Evolutionary conservation across 2,888 invertebrate genomes (phyloP), one percentile per base, ranked within the genome.

Genomic region (Tiphia femorata): DNA sequence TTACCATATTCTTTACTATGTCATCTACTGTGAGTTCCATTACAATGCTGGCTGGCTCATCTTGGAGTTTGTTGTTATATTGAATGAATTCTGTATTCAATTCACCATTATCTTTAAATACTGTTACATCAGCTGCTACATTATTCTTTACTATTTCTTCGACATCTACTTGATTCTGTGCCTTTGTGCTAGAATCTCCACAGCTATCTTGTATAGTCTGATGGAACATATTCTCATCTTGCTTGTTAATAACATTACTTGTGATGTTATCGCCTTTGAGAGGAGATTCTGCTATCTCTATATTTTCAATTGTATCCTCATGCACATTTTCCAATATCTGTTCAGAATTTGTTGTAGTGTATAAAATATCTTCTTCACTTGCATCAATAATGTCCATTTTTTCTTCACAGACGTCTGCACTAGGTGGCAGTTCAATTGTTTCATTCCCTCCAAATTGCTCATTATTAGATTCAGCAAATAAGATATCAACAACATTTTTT

Each of bases 401-500:
- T n/a, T n/a, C n/a, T n/a, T n/a, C n/a, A n/a, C n/a, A n/a, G n/a
- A n/a, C n/a, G n/a, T n/a, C n/a, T n/a, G n/a, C n/a, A n/a, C n/a
- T n/a, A n/a, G 10, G 27, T 10, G 27, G 27, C 27, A 27, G 5
- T 27, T 27, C 27, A 27, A 27, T 10, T 27, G 27, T 27, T 10
- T 10, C 27, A 7, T 27, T 5, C 27, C 27, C 27, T 5, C 10
- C 10, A 7, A 27, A 27, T 27, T 27, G 5, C n/a, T 47, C 14
- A 21, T 41, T 53, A 14, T 58, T 41, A 40, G 88, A 88, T 0
- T 89, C 76, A 0, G 85, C 84, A 7, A 86, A 84, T 12, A 93
- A 77, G 49, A 88, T 87, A 30, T 89, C 87, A 1, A 88, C 86
- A 0, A 93, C 87, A 44, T 91, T 90, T 57, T 87, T 86, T 0